A percentile compares a stretch with the other conserved stretches of the same genome.
phyloP scores from a whole-genome alignment of 2,888 invertebrate genomes.

The Anodontia alba region DNA sequence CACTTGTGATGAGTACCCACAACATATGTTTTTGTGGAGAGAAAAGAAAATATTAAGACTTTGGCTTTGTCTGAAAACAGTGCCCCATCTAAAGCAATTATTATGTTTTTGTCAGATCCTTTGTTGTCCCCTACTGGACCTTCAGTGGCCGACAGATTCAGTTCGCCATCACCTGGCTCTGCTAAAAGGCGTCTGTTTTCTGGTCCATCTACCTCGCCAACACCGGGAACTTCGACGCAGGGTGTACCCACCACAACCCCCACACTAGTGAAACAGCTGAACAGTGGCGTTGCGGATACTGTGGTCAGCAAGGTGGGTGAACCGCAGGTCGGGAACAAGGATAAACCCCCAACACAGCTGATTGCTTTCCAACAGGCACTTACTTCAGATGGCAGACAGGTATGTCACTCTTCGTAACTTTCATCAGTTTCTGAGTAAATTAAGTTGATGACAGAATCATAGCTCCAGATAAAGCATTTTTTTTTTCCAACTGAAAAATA shows the following conservation, averaged over 20 bases:
- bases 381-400: constrained; percentile 81
- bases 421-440: no score
- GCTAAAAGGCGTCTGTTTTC: constrained; percentile 84
- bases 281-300: constrained; percentile 24
- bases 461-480: no score
- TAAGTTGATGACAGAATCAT: no score
- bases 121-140: constrained; percentile 79
- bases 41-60: no score
- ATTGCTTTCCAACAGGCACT: constrained; percentile 79
- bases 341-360: constrained; percentile 64
- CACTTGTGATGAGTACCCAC: no score
- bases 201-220: not conserved
- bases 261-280: constrained; percentile 27
- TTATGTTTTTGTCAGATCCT: constrained; percentile 60
- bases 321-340: not conserved
- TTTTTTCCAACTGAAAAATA: no score
- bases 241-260: not conserved
- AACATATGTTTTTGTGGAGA: no score
- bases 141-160: constrained; percentile 81
- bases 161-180: constrained; percentile 82
- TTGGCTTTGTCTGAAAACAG: no score
- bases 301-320: constrained; percentile 33
- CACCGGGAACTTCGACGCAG: not conserved
- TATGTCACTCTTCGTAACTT: no score
- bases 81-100: no score